Evolutionary conservation across 2,113 vertebrate genomes (phyloP), one percentile per base, ranked within the genome.

Genomic region (Paraplagusia blochii): DNA sequence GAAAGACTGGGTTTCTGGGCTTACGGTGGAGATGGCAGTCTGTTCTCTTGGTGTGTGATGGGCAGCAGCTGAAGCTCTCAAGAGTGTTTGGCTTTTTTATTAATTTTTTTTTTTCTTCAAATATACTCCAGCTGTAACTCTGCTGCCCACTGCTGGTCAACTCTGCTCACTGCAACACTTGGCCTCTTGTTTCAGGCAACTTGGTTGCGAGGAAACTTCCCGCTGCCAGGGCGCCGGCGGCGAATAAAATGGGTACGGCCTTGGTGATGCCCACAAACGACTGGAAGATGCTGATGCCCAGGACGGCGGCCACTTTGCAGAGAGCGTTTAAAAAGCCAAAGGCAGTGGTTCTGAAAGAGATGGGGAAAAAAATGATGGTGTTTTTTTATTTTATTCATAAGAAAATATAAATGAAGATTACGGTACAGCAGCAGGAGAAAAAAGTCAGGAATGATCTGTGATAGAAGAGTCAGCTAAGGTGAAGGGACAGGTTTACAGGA

Each of bases 221-320:
- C 0, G 92, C 89, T 0, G 94, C 95, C 11, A 98, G 90, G 0
- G 95, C 95, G 0, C 92, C 92, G 0, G 95, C 95, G 0, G 96
- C 96, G 2, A 97, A 90, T 13, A 98, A 59, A 85, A 98, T 98
- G 68, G 95, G 95, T 46, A 95, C 91, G 0, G 96, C 95, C 83
- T 97, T 96, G 64, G 95, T 95, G 88, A 98, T 92, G 45, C 94
- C 95, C 34, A 98, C 96, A 1, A 98, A 97, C 8, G 96, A 98
- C 0, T 95, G 94, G 91, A 98, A 98, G 88, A 96, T 97, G 90
- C 94, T 96, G 88, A 97, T 97, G 52, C 95, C 96, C 90, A 98
- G 80, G 38, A 98, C 95, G 0, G 96, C 95, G 0, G 96, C 96
- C 84, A 98, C 84, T 74, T 97, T 97, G 70, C 95, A 97, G 38